Evolutionary conservation across 2,888 invertebrate species (phyloP), one percentile per base, ranked within the genome.

Genomic region (Torymus aiolomorphi): DNA sequence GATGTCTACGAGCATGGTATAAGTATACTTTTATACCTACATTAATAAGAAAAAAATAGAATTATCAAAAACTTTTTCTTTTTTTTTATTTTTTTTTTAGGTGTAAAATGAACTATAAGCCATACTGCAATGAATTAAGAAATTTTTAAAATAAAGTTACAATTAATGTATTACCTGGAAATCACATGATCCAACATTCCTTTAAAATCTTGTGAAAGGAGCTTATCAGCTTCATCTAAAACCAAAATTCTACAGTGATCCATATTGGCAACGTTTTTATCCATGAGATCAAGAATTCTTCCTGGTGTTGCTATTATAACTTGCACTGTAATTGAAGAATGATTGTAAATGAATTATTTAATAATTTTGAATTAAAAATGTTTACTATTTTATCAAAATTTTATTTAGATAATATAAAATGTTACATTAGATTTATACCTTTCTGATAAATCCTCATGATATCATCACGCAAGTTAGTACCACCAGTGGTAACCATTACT

Each of bases 401-500:
- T 65, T 5, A 42, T 42, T 42, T 8, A 42, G 42, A 42, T 42
- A 42, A 42, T 8, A 31, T 3, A 42, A 42, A 42, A 10, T 42
- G 42, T 42, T 5, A 42, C 8, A 16, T 18, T 18, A 24, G n/a
- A 10, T 2, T 18, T 42, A 90, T 91, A 97, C 97, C 97, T 94
- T 98, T 97, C 92, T 99, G 98, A 92, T 98, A 98, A 91, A 99
- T 97, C 92, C 99, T 96, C 96, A 99, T 97, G 91, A 99, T 99
- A 92, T 99, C 99, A 92, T 99, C 99, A 90, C 98, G 96, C 88
- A 97, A 93, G 92, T 96, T 96, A 86, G 99, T 99, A 87, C 99
- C 99, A 90, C 99, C 99, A 85, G 99, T 99, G 87, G 99, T 99
- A 83, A 99, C 99, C 99, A 99, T 99, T 85, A 98, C 97, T 91